A percentile compares a stretch with the other conserved stretches of the same genome.
These are phyloP conservation scores for Drosophila austrosaltans DNA, from an alignment of 2,888 invertebrate species.

Conservation along the genomic window DNA sequence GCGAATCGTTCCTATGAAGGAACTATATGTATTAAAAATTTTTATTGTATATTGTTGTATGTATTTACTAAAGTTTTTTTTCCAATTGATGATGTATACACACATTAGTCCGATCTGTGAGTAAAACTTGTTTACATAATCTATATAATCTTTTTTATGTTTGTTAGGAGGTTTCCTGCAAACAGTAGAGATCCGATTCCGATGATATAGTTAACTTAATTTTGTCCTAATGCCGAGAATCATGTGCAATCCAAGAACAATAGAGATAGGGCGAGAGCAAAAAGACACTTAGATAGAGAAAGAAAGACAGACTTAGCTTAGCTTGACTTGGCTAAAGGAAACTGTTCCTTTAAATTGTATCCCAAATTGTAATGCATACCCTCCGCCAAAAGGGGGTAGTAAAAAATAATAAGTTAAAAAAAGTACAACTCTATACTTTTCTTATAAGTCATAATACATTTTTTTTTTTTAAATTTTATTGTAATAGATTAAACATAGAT, in stretches of 20 bases:
- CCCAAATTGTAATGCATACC: background rate
- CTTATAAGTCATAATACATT: no score
- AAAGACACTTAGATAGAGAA: background rate
- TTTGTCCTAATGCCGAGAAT: background rate
- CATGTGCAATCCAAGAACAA: background rate
- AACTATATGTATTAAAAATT: no score
- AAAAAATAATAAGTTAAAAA: no score
- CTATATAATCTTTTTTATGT: no score
- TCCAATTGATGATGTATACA: background rate
- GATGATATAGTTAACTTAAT: background rate
- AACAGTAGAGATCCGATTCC: background rate
- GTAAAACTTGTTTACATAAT: no score
- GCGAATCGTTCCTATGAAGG: no score
- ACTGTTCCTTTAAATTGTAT: background rate
- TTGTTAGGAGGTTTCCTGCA: background rate
- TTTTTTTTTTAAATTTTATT: no score
- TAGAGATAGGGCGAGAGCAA: background rate
- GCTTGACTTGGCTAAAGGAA: background rate
- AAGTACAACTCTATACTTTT: no score
- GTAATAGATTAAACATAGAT: no score
- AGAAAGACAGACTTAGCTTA: background rate
- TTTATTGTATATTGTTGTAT: no score
- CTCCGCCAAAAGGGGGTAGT: no score
- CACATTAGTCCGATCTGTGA: background rate
- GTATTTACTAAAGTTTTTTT: background rate